Base-by-base conservation (phyloP, 1,140 invertebrate genomes). In the Linepithema humile region DNA sequence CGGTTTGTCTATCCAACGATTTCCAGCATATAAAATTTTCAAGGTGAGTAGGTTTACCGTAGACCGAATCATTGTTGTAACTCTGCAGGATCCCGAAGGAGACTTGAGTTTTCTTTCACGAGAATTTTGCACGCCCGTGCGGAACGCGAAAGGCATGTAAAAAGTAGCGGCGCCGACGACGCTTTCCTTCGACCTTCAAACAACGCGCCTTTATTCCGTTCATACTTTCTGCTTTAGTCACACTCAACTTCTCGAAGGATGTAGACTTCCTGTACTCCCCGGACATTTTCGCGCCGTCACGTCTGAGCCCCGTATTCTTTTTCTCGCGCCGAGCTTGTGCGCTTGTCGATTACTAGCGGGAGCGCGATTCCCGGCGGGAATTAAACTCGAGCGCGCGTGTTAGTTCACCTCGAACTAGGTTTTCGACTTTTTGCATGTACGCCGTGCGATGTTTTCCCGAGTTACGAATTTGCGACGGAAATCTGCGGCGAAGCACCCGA, bases 101-200 rank as follows among this genome's bases (percentile, higher is more conserved):
- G 78, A 73, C 55, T 29, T 48, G 74, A 85, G 84, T 85, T 87
- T 89, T 89, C 83, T 87, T 85, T 74, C 57, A 40, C 35, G 45
- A 55, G 43, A 74, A 40, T 74, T 83, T 67, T 32, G 29, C 29
- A n/a, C 38, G 53, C 53, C 20, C 17, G 9, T 12, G 43, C 50
- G 45, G 57, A 26, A 60, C 23, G 32, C 48, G 29, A 65, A 67
- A 75, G 57, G 26, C n/a, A 15, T 55, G 38, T 53, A 23, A 53
- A 48, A 29, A 26, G 20, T 48, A 20, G 32, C 26, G 12, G 2
- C 15, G 43, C 3, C 5, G 45, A 35, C 9, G 69, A 60, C 64
- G 43, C 45, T 82, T 85, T 60, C 23, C 29, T 53, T 20, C 48
- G 17, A 69, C n/a, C 26, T 70, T 32, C 35, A 43, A 82, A 77